A percentile compares a stretch with the other conserved stretches of the same genome.
These are phyloP conservation scores for Coreius guichenoti DNA, from an alignment of 2,797 vertebrate species.

Conservation along the genomic window DNA sequence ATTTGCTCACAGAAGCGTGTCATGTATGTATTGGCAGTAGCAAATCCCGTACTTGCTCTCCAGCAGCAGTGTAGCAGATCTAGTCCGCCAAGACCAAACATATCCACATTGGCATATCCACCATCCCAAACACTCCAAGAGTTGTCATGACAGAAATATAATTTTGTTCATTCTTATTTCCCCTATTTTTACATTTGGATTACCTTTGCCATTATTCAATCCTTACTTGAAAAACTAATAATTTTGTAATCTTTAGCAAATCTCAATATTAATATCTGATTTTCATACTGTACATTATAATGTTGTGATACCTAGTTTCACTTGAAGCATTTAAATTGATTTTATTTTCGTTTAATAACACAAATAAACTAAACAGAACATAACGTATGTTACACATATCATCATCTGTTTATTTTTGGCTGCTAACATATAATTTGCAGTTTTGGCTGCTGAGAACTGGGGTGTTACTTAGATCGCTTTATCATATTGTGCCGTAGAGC, in stretches of 20 bases:
- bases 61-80: too few relatives aligned
- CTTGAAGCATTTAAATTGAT: not conserved
- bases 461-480: not conserved
- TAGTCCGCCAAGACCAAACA: too few relatives aligned
- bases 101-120: too few relatives aligned
- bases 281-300: not conserved
- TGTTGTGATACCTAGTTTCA: not conserved
- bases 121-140: too few relatives aligned
- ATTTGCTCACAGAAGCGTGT: not conserved
- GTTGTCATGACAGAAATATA: too few relatives aligned
- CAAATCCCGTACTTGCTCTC: not conserved
- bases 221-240: not conserved
- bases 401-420: not conserved
- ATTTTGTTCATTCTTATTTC: not conserved
- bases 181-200: not conserved
- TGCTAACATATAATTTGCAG: not conserved
- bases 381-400: too few relatives aligned
- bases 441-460: not conserved
- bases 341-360: not conserved
- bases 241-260: too few relatives aligned
- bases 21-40: not conserved
- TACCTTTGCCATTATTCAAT: not conserved
- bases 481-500: slow-evolving; percentile 12
- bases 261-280: not conserved
- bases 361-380: too few relatives aligned